These are phyloP conservation scores for Drosophila yooni DNA, from an alignment of 2,888 invertebrate genomes.

Conservation along the genomic window DNA sequence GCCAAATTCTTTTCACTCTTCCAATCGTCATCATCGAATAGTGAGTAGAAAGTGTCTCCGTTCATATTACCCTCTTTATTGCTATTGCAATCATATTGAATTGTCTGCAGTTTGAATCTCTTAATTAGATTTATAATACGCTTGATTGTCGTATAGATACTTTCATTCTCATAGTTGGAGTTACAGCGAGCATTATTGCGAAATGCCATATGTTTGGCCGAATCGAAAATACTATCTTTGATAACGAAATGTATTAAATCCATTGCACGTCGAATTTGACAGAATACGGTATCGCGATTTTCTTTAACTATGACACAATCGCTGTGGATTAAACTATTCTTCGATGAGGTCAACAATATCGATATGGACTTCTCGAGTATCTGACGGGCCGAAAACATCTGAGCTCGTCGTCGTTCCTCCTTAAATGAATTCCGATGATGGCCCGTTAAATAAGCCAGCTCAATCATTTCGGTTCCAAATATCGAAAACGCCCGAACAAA, in stretches of 20 bases:
- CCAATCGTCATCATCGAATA: conserved; percentile 72
- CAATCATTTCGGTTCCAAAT: conserved; percentile 99
- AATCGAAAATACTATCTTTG: conserved; percentile 95
- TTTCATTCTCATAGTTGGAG: conserved; percentile 86
- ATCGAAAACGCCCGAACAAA: conserved; percentile 99
- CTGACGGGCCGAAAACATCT: conserved; percentile 98
- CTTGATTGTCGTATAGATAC: conserved; percentile 91
- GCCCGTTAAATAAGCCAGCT: conserved; percentile 96
- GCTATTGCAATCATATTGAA: conserved; percentile 62
- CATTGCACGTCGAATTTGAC: conserved; percentile 98
- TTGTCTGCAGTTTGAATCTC: conserved; percentile 69
- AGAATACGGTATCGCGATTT: conserved; percentile 98
- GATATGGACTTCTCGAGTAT: conserved; percentile 98
- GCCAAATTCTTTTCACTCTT: conserved; percentile 66
- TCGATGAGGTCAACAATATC: conserved; percentile 98
- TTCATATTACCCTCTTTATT: conserved; percentile 68
- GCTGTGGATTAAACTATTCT: conserved; percentile 97
- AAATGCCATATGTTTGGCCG: conserved; percentile 84
- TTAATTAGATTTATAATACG: conserved; percentile 93
- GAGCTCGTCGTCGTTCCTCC: conserved; percentile 96
- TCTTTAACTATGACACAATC: conserved; percentile 96
- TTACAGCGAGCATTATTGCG: conserved; percentile 67
- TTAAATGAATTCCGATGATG: conserved; percentile 93
- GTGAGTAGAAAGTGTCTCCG: conserved; percentile 57
- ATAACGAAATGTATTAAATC: conserved; percentile 99